Evolutionary conservation across 2,888 invertebrate genomes (phyloP).

Genomic region (Pyrgus malvae): DNA sequence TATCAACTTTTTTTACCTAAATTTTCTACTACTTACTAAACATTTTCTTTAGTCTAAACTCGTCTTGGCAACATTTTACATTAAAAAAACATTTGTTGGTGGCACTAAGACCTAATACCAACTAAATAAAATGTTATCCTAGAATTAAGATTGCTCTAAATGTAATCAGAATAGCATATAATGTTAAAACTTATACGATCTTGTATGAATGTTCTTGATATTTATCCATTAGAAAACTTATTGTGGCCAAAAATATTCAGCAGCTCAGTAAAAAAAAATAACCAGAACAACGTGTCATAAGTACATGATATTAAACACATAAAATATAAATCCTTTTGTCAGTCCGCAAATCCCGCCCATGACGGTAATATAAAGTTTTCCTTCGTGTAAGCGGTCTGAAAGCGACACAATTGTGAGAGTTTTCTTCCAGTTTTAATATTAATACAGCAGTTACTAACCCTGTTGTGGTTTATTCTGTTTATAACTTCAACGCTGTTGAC

Average conservation of each 20-base stretch:
- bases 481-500: background rate
- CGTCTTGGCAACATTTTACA: no score
- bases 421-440: constrained; percentile 16
- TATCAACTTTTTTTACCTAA: no score
- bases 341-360: constrained; percentile 14
- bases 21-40: no score
- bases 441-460: background rate
- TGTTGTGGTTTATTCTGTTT: background rate
- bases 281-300: background rate
- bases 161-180: no score
- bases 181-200: no score
- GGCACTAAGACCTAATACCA: no score
- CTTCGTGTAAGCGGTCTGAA: constrained; percentile 10
- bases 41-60: no score
- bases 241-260: background rate
- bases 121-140: no score
- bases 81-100: no score
- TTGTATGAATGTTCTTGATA: no score
- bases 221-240: no score
- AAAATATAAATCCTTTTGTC: constrained; percentile 15
- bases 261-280: background rate
- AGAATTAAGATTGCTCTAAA: no score
- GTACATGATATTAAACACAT: constrained; percentile 5
- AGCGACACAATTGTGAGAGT: constrained; percentile 10
- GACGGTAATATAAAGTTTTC: constrained; percentile 18